A percentile compares a stretch with the other conserved stretches of the same genome.
phyloP scores from a whole-genome alignment of 2,888 invertebrate genomes.

The Cenopis cana region DNA sequence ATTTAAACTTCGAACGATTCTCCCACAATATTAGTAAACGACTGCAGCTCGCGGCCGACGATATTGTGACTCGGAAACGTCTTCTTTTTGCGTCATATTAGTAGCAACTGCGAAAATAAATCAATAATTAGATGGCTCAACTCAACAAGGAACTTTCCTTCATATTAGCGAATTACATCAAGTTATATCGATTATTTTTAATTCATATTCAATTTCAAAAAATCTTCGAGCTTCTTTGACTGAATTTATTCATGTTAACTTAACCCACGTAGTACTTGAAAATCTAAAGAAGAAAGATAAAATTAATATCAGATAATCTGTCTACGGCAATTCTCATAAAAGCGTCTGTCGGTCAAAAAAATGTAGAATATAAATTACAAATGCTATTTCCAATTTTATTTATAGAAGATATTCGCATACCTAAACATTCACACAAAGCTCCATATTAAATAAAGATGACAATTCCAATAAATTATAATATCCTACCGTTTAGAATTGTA shows the following conservation, averaged over 20 bases:
- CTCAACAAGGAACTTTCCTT: neutral
- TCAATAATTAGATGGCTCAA: no score
- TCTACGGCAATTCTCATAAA: neutral
- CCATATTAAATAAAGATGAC: constrained; percentile 5
- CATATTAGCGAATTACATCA: neutral
- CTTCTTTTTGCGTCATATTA: no score
- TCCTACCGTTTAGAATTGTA: constrained; percentile 64
- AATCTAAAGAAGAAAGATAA: neutral
- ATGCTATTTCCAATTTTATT: neutral
- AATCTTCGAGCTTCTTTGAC: no score
- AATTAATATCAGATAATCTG: neutral
- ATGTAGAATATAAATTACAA: neutral
- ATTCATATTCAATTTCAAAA: no score
- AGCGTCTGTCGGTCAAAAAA: neutral
- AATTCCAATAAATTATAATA: constrained; percentile 59
- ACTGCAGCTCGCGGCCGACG: no score
- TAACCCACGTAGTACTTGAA: neutral
- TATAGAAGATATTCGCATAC: no score
- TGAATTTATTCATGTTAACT: neutral
- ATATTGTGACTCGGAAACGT: no score
- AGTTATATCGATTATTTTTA: neutral
- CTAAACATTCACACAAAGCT: constrained; percentile 1
- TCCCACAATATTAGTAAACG: no score
- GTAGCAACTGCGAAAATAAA: no score
- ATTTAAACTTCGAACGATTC: no score